Evolutionary conservation across 2,888 invertebrate species (phyloP), one percentile per base, ranked within the genome.

Genomic region (Baronia brevicornis): DNA sequence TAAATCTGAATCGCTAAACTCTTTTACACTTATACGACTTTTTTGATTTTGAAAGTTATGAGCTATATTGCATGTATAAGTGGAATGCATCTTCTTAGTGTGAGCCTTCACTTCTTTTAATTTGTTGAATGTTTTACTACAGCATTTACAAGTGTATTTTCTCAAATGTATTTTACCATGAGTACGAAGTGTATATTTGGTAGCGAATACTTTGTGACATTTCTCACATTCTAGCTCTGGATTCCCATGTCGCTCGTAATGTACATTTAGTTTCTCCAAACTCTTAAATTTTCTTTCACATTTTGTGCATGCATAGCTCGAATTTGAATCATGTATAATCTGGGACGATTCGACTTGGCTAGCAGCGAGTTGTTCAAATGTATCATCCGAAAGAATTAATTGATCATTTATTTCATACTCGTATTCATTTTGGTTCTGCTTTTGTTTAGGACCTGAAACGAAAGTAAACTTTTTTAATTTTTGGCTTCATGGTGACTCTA

Each of bases 121-220:
- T 1, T 51, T 58, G 0, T 54, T 41, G 34, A 64, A 85, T 0
- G 67, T 54, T 20, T 64, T 71, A 0, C 49, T 33, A 38, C 85
- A 84, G 28, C 52, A 48, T 0, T 28, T 36, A 41, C 85, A 85
- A 0, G 51, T 48, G 28, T 60, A 60, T 31, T 67, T 67, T 0
- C 79, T 54, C 13, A 51, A 48, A 39, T 85, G 85, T 13, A 79
- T 70, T 42, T 74, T 75, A 6, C 49, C 49, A 40, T 85, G 85
- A 7, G 64, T 66, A 8, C 75, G 68, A 2, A 85, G 50, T 4
- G 74, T 74, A 32, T 71, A 74, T 38, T 82, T 79, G 6, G 84
- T 72, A 0, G 82, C 77, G 50, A 79, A 84, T 0, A 84, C 82
- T 51, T 84, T 85, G 8, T 58, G 62, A 50, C 85, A 85, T 39